Evolutionary conservation across 2,888 invertebrate genomes (phyloP).

Genomic region (Leptopilina drosophilae): DNA sequence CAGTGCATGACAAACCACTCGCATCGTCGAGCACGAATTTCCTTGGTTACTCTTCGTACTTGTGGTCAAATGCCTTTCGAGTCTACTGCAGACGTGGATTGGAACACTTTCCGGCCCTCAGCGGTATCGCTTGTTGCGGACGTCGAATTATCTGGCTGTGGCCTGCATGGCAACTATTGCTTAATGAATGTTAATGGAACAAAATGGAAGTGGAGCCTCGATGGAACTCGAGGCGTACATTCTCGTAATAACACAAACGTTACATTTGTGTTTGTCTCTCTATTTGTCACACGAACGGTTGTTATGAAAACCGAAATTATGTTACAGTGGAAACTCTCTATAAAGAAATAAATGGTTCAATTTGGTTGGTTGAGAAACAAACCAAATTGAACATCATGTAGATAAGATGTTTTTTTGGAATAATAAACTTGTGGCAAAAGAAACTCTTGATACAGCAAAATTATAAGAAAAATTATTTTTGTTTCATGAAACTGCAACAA

Average conservation of each 20-base stretch:
- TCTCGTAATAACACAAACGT: constrained; percentile 12
- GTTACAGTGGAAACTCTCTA: too few species aligned
- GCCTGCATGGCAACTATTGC: constrained; percentile 51
- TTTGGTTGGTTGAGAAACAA: too few species aligned
- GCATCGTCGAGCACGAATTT: constrained; percentile 31
- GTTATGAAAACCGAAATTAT: too few species aligned
- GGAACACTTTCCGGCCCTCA: constrained; percentile 41
- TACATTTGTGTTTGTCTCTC: not conserved
- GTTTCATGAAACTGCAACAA: too few species aligned
- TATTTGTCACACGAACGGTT: not conserved
- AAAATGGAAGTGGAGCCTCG: constrained; percentile 53
- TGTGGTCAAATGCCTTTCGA: constrained; percentile 39
- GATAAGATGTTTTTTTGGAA: too few species aligned
- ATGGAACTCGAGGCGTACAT: constrained; percentile 54
- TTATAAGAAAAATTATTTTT: too few species aligned
- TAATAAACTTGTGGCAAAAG: too few species aligned
- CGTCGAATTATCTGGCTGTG: constrained; percentile 54
- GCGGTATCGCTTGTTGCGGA: constrained; percentile 37
- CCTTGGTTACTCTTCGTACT: constrained; percentile 29
- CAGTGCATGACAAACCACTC: constrained; percentile 28
- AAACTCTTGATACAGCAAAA: too few species aligned
- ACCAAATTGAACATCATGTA: too few species aligned
- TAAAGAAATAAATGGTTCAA: too few species aligned
- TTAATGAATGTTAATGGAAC: constrained; percentile 57
- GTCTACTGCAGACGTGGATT: constrained; percentile 38